phyloP scores from a whole-genome alignment of 2,797 vertebrate species.

The Epinephelus coioides region DNA sequence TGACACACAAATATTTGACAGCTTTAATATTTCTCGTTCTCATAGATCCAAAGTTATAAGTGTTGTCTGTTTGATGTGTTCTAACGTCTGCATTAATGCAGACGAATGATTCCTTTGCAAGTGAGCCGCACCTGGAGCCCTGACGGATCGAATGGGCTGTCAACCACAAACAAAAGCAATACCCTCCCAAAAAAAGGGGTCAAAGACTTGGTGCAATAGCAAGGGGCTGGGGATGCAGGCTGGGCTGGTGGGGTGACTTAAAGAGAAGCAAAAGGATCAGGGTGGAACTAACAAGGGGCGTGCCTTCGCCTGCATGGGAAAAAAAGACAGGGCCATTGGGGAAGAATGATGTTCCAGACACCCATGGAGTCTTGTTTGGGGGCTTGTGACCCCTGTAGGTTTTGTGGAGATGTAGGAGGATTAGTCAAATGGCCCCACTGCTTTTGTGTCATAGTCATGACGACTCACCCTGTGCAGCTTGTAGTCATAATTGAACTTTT shows the following conservation, averaged over 20 bases:
- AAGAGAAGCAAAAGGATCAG: slow-evolving; percentile 53
- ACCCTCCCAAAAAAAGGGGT: slow-evolving; percentile 49
- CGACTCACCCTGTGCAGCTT: slow-evolving; percentile 74
- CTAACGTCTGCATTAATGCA: slow-evolving; percentile 52
- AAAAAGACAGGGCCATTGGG: slow-evolving; percentile 67
- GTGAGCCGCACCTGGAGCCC: slow-evolving; percentile 78
- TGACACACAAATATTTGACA: slow-evolving; percentile 56
- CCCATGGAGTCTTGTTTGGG: slow-evolving; percentile 65
- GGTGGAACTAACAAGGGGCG: slow-evolving; percentile 85
- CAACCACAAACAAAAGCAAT: slow-evolving; percentile 76
- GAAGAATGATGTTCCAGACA: slow-evolving; percentile 80
- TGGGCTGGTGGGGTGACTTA: slow-evolving; percentile 56
- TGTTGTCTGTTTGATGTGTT: slow-evolving; percentile 52
- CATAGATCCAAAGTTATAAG: slow-evolving; percentile 23
- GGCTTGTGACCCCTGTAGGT: slow-evolving; percentile 72
- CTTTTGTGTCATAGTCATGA: slow-evolving; percentile 81
- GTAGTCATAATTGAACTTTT: slow-evolving; percentile 82
- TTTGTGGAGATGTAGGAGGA: slow-evolving; percentile 61
- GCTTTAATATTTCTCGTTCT: slow-evolving; percentile 36
- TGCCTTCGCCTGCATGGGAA: slow-evolving; percentile 76
- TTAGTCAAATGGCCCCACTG: slow-evolving; percentile 69
- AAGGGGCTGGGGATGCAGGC: slow-evolving; percentile 42
- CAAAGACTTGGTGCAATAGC: slow-evolving; percentile 63
- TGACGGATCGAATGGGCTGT: slow-evolving; percentile 71
- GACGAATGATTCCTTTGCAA: slow-evolving; percentile 55